Evolutionary conservation across 2,888 invertebrate species (phyloP).

Genomic region (Caenorhabditis drosophilae): DNA sequence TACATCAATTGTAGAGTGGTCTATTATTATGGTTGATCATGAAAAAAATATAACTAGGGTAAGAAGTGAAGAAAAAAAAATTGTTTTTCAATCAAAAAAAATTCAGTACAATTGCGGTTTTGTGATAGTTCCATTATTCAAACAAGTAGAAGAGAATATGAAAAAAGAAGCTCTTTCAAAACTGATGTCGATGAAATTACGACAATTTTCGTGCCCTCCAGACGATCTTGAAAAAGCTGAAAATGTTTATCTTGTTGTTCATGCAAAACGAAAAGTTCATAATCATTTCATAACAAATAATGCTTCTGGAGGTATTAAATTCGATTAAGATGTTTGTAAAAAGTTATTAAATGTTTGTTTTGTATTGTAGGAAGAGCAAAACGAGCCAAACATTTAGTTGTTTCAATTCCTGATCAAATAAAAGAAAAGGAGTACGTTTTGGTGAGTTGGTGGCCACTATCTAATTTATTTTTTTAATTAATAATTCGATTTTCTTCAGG

Average conservation of each 20-base stretch:
- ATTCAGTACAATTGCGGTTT: neutral
- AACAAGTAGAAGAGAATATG: neutral
- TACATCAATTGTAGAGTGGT: neutral
- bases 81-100: neutral
- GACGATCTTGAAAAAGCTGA: neutral
- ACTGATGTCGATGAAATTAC: neutral
- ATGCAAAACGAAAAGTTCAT: too few species aligned
- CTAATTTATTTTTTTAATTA: too few species aligned
- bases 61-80: neutral
- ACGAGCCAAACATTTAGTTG: neutral
- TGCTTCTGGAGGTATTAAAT: too few species aligned
- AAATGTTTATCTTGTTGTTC: neutral
- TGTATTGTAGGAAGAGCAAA: neutral
- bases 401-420: neutral
- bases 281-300: neutral
- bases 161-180: neutral
- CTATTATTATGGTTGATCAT: neutral
- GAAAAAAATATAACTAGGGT: neutral
- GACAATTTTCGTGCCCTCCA: neutral
- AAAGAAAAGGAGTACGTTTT: neutral
- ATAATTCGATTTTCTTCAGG: too few species aligned
- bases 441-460: too few species aligned
- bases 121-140: neutral
- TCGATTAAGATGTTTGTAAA: neutral
- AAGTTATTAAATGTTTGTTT: neutral